These are phyloP conservation scores for Rutilus rutilus DNA, from an alignment of 2,113 vertebrate genomes.

Conservation along the genomic window DNA sequence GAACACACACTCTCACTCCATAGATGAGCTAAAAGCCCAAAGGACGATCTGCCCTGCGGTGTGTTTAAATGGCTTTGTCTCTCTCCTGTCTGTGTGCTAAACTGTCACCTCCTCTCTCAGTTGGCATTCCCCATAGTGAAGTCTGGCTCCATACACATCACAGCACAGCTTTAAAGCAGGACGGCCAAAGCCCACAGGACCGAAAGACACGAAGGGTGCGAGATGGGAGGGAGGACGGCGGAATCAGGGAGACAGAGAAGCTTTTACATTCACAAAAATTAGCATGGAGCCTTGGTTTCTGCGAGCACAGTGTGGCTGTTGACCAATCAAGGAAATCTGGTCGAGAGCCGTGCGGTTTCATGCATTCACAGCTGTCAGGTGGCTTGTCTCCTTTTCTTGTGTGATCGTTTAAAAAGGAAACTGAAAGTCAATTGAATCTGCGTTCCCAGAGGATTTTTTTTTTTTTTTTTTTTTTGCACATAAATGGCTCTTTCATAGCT, in stretches of 20 bases:
- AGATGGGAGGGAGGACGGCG: not conserved
- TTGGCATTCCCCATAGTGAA: constrained; percentile 7
- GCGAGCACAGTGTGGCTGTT: not conserved
- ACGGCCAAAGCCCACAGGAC: constrained; percentile 36
- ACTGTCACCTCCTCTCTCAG: constrained; percentile 46
- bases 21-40: constrained; percentile 20
- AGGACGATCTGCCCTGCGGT: constrained; percentile 2
- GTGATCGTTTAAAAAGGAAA: not conserved
- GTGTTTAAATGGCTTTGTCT: constrained; percentile 26
- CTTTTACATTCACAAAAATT: constrained; percentile 40
- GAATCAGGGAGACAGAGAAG: constrained; percentile 22
- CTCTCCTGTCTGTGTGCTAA: constrained; percentile 44
- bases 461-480: not conserved
- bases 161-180: constrained; percentile 2
- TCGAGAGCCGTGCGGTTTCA: constrained; percentile 15
- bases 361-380: constrained; percentile 49
- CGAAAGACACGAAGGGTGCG: not conserved
- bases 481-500: constrained; percentile 2
- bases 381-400: constrained; percentile 8
- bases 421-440: constrained; percentile 20
- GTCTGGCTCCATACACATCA: constrained; percentile 38
- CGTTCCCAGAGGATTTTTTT: not conserved
- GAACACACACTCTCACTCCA: not conserved
- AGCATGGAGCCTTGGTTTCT: constrained; percentile 1
- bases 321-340: not conserved